phyloP scores from a whole-genome alignment of 2,888 invertebrate species.

The Melieria crassipennis region DNA sequence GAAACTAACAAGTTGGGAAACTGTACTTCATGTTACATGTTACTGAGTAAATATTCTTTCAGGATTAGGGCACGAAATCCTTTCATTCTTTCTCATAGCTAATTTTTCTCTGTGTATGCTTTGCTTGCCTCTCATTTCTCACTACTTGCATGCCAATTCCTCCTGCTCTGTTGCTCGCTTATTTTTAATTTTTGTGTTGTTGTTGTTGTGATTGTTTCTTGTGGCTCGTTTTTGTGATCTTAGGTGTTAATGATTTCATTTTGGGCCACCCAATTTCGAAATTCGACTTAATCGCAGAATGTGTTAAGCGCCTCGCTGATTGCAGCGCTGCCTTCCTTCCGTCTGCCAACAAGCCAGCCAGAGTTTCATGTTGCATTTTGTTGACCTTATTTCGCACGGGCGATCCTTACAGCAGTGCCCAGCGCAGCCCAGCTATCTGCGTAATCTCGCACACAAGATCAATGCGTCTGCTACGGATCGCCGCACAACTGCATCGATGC shows the following conservation, averaged over 20 bases:
- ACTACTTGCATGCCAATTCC: not conserved
- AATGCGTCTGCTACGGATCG: slow-evolving; percentile 7
- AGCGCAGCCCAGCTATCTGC: slow-evolving; percentile 16
- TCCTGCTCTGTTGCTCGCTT: slow-evolving; percentile 8
- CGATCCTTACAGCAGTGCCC: slow-evolving; percentile 8
- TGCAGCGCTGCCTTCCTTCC: not conserved
- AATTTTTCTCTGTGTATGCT: not conserved
- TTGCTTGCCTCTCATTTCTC: slow-evolving; percentile 24
- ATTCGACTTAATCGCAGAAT: slow-evolving; percentile 32
- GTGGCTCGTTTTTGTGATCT: slow-evolving; percentile 52
- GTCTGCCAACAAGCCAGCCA: too few relatives aligned
- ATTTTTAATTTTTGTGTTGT: slow-evolving; percentile 33
- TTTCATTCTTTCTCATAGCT: too few relatives aligned
- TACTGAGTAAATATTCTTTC: too few relatives aligned
- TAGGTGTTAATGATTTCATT: slow-evolving; percentile 66
- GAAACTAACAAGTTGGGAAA: too few relatives aligned
- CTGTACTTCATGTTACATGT: too few relatives aligned
- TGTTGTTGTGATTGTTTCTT: slow-evolving; percentile 4
- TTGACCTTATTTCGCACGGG: slow-evolving; percentile 27
- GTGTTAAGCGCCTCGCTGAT: slow-evolving; percentile 27
- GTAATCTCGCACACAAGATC: slow-evolving; percentile 17
- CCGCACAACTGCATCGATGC: not conserved
- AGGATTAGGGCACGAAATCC: too few relatives aligned
- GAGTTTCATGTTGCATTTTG: slow-evolving; percentile 20
- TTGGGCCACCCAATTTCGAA: slow-evolving; percentile 63